These are phyloP conservation scores for Spatula versicolor DNA, from an alignment of 2,797 vertebrate genomes.

Conservation along the genomic window DNA sequence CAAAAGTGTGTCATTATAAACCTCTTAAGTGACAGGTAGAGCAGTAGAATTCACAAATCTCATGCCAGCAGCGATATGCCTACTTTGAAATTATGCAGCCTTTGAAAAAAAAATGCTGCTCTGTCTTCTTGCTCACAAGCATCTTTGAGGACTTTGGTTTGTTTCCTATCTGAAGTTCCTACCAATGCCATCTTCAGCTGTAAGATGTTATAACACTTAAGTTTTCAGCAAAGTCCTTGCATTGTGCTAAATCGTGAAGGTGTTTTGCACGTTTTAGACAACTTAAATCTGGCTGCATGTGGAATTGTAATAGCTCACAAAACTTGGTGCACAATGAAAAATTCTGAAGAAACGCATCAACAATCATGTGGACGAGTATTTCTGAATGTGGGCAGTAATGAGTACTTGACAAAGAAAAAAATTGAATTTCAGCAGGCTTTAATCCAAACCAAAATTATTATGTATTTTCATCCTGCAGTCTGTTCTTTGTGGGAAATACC, in stretches of 20 bases:
- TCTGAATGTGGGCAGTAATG: neutral
- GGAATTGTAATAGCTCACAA: neutral
- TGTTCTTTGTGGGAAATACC: neutral
- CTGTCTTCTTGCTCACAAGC: neutral
- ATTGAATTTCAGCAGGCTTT: neutral
- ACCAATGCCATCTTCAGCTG: neutral
- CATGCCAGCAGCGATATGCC: constrained; percentile 15
- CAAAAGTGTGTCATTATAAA: neutral
- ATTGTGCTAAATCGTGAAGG: neutral
- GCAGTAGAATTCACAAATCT: constrained; percentile 4
- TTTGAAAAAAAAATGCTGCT: neutral
- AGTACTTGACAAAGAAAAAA: neutral
- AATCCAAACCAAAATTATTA: neutral
- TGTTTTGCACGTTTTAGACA: neutral
- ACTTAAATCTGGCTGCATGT: neutral
- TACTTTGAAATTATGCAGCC: constrained; percentile 10
- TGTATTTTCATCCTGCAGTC: neutral
- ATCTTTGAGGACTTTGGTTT: neutral
- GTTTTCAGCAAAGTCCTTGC: neutral
- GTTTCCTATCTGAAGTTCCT: neutral
- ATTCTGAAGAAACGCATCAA: neutral
- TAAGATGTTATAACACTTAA: neutral
- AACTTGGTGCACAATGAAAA: neutral
- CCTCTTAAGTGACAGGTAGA: constrained; percentile 15
- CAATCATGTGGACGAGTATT: neutral